These are phyloP conservation scores for Sipha flava DNA, from an alignment of 1,140 invertebrate species.

Conservation along the genomic window DNA sequence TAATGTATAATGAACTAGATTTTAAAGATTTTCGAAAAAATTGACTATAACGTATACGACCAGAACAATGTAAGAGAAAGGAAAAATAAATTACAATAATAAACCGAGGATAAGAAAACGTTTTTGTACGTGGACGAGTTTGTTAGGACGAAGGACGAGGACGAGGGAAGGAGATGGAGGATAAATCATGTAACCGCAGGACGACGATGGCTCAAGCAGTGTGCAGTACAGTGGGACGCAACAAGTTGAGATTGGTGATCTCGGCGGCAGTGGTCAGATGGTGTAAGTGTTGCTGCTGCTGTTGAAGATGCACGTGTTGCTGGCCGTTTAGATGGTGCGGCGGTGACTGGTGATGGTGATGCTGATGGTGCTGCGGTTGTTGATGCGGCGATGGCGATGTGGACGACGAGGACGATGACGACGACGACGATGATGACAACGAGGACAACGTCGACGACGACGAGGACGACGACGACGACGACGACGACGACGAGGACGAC, in stretches of 20 bases:
- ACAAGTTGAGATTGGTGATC: constrained; percentile 26
- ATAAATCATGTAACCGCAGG: neutral
- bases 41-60: neutral
- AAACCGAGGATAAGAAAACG: too few relatives aligned
- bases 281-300: neutral
- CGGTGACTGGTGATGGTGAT: neutral
- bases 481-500: constrained; percentile 37
- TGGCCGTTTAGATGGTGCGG: neutral
- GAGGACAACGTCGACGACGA: neutral
- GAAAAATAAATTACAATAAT: too few relatives aligned
- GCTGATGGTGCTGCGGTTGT: neutral
- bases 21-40: neutral
- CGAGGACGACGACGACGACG: constrained; percentile 34
- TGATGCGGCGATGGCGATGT: neutral
- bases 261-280: neutral
- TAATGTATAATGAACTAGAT: neutral
- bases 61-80: neutral
- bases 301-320: neutral
- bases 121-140: too few relatives aligned
- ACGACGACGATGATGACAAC: constrained; percentile 44
- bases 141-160: neutral
- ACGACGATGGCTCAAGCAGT: neutral
- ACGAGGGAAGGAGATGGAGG: neutral
- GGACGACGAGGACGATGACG: constrained; percentile 36
- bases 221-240: constrained; percentile 23